These are phyloP conservation scores for Epizoanthus fatuus DNA, from an alignment of 92 coral and sea anemone species.

Conservation along the genomic window DNA sequence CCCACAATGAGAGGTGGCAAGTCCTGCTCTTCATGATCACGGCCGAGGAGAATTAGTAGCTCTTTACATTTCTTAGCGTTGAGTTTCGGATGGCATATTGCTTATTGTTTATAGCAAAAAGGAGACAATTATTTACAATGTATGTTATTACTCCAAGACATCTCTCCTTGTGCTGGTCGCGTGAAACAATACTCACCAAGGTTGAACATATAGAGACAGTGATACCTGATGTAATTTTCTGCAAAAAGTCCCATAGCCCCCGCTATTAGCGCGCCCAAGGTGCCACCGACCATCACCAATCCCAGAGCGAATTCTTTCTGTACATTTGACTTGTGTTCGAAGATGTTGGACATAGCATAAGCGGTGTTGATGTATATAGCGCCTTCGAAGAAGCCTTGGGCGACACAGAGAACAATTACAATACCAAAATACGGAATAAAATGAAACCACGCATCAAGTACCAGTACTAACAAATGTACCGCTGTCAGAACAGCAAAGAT, in stretches of 20 bases:
- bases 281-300: constrained; percentile 14
- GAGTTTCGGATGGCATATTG: no score
- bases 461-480: not conserved
- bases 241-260: constrained; percentile 26
- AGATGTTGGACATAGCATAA: constrained; percentile 1
- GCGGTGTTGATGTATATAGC: constrained; percentile 29
- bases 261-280: constrained; percentile 28
- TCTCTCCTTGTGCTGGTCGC: not conserved
- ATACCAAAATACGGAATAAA: constrained; percentile 19
- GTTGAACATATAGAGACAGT: constrained; percentile 8
- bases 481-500: constrained; percentile 4
- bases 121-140: constrained; percentile 5
- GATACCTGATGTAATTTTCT: constrained; percentile 27
- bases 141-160: constrained; percentile 33
- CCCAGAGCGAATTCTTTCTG: constrained; percentile 22
- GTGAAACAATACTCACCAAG: constrained; percentile 37
- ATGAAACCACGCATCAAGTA: constrained; percentile 13
- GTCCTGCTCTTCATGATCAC: no score
- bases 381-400: constrained; percentile 35
- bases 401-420: not conserved
- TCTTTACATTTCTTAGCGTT: no score
- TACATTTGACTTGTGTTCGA: constrained; percentile 7
- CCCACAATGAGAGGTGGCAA: no score
- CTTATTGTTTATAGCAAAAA: no score
- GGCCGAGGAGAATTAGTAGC: no score